phyloP scores from a whole-genome alignment of 2,113 vertebrate species.

The Erinaceus europaeus region DNA sequence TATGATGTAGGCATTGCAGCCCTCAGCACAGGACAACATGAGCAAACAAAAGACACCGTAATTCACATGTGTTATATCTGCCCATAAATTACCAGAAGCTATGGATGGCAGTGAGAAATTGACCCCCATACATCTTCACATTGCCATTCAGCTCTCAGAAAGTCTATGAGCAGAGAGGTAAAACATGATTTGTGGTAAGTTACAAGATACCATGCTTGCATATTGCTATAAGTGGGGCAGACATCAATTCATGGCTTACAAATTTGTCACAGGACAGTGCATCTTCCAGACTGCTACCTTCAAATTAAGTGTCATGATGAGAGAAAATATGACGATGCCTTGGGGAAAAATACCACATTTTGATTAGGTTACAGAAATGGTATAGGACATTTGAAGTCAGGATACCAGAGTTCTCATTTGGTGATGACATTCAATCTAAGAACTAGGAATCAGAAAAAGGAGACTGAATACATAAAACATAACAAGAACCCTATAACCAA shows the following conservation, averaged over 20 bases:
- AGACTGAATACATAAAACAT: not conserved
- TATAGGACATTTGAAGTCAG: not conserved
- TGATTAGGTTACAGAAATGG: slow-evolving; percentile 40
- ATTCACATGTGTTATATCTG: slow-evolving; percentile 48
- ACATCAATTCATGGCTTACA: slow-evolving; percentile 66
- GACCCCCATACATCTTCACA: slow-evolving; percentile 50
- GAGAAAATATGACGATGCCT: slow-evolving; percentile 50
- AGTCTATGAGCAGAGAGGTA: slow-evolving; percentile 52
- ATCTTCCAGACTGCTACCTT: slow-evolving; percentile 64
- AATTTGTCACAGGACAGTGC: slow-evolving; percentile 60
- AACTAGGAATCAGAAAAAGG: not conserved
- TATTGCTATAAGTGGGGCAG: slow-evolving; percentile 14
- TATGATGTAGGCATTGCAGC: slow-evolving; percentile 44
- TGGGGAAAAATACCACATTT: slow-evolving; percentile 44
- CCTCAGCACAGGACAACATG: slow-evolving; percentile 43
- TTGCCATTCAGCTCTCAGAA: slow-evolving; percentile 42
- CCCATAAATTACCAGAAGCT: slow-evolving; percentile 58
- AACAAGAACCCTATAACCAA: not conserved
- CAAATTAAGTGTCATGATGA: slow-evolving; percentile 71
- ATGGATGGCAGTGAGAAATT: slow-evolving; percentile 49
- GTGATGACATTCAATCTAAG: not conserved
- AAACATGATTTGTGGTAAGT: slow-evolving; percentile 59
- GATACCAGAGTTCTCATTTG: not conserved
- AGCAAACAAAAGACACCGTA: slow-evolving; percentile 55
- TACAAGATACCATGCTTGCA: slow-evolving; percentile 38